Evolutionary conservation across 35 echinoderm and acorn worm species (phyloP), one percentile per base, ranked within the genome.

Genomic region (Ophiothrix spiculata): DNA sequence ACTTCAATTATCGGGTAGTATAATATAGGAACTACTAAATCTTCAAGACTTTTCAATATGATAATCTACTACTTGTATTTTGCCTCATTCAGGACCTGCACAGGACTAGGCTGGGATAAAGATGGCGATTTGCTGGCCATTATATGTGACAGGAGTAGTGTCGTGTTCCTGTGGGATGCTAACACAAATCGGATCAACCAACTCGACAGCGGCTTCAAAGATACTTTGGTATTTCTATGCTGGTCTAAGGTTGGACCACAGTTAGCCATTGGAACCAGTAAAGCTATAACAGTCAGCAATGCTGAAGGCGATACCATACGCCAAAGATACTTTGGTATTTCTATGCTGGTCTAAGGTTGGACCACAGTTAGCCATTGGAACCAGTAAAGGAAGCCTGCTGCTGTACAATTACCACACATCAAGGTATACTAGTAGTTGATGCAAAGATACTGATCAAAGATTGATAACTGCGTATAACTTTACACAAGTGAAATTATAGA

Each of bases 171-270:
- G 15, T 99, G 96, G 96, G 96, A 99, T 81, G 96, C 91, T 25
- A 99, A 99, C 82, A 93, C 82, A 54, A 89, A 94, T 75, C 79
- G 89, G 14, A 94, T 89, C 6, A 88, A 77, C 29, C 96, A 99
- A 79, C 81, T 99, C n/a, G 96, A 98, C 80, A 99, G 96, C 86
- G 96, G 96, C 25, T 94, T 99, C 77, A 99, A 99, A 56, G 96
- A 99, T 36, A 17, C 74, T 15, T 56, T 99, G 32, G 79, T 86
- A 31, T 94, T 88, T 46, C 56, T 99, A 13, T 37, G 88, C 10
- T 99, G 92, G 96, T 99, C 96, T 19, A 99, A 91, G 84, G 76
- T 82, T 31, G 92, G 92, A 23, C 96, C 92, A n/a, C 96, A 99
- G 78, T 75, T 99, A 21, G 92, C 92, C 39, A 93, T 99, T 28